phyloP scores from a whole-genome alignment of 1,140 invertebrate genomes.

The Laupala kohalensis region DNA sequence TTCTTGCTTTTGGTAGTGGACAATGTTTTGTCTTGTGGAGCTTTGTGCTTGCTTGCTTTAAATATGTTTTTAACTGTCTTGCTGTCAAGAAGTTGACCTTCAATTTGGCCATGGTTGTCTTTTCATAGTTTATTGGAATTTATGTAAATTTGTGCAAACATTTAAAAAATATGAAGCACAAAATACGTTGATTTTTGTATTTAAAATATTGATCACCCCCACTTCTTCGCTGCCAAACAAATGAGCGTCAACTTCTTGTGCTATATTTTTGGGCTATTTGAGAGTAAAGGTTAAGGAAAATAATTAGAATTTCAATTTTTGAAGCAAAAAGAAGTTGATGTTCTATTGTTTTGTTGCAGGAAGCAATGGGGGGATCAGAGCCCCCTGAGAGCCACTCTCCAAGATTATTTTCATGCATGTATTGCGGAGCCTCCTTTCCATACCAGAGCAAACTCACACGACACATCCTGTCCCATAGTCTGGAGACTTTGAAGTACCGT shows the following conservation, averaged over 20 bases:
- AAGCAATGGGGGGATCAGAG: conserved; percentile 32
- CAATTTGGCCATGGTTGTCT: conserved; percentile 72
- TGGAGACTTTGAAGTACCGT: conserved; percentile 72
- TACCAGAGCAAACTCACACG: conserved; percentile 78
- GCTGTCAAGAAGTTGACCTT: conserved; percentile 85
- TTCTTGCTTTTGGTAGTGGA: not conserved
- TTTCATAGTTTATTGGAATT: conserved; percentile 25
- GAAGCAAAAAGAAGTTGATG: conserved; percentile 71
- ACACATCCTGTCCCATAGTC: conserved; percentile 73
- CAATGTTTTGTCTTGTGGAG: not conserved
- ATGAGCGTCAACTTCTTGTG: conserved; percentile 91
- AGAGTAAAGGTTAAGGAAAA: conserved; percentile 6
- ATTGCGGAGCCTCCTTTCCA: conserved; percentile 73
- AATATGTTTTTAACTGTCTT: conserved; percentile 25
- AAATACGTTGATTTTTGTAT: not conserved
- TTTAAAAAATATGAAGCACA: not conserved
- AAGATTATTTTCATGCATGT: conserved; percentile 64
- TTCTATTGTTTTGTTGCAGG: conserved; percentile 75
- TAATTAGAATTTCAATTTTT: conserved; percentile 15
- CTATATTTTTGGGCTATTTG: conserved; percentile 15
- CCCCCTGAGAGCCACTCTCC: conserved; percentile 31
- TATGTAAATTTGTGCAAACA: conserved; percentile 3
- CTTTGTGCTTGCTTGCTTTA: conserved; percentile 8
- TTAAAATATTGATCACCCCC: not conserved
- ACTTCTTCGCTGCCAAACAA: conserved; percentile 50